Base-by-base conservation (phyloP, 2,797 vertebrate species). In the Halcyon chelicuti region DNA sequence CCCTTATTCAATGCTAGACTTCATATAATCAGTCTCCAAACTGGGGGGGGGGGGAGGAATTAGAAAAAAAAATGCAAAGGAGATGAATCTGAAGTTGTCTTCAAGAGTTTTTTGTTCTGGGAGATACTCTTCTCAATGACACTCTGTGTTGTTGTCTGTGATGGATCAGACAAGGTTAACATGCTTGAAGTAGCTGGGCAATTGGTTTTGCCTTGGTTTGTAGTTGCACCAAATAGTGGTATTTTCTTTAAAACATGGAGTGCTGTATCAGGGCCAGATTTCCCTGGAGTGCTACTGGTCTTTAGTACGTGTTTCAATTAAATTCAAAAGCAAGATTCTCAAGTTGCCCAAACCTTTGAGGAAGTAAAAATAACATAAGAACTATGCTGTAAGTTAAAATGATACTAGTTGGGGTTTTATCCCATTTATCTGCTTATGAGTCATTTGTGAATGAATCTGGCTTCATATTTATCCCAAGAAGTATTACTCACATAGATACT, bases 11-110 rank as follows among this genome's bases (percentile, higher is more conserved):
- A 5, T 33, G 72, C 63, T 22, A 90, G 81, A 70, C 58, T 95
- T 82, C 70, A 85, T 51, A 86, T 51, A 83, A 89, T 26, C 74
- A 68, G 40, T 42, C 70, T 86, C 35, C 7, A 47, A 82, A 92
- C 0, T 52, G 37, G 39, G 2, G 3, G 9, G 5, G 35, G n/a
- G 33, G 44, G 2, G 5, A 7, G 4, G 35, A n/a, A 2, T 3
- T 19, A 8, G 12, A 9, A 15, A 46, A 10, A 14, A 19, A 9
- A 75, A 37, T 82, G 94, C 65, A 93, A 92, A 92, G 83, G 66
- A 86, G 44, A 80, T 67, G 15, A 82, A 86, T 86, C 44, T 88
- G 54, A 72, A 86, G 37, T 78, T 70, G 51, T 57, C 55, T 76
- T 93, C 67, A 94, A 90, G 67, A 60, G 47, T 4, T 40, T 62